These are phyloP conservation scores for Heterodera schachtii DNA, from an alignment of 1,140 invertebrate genomes.

Conservation along the genomic window DNA sequence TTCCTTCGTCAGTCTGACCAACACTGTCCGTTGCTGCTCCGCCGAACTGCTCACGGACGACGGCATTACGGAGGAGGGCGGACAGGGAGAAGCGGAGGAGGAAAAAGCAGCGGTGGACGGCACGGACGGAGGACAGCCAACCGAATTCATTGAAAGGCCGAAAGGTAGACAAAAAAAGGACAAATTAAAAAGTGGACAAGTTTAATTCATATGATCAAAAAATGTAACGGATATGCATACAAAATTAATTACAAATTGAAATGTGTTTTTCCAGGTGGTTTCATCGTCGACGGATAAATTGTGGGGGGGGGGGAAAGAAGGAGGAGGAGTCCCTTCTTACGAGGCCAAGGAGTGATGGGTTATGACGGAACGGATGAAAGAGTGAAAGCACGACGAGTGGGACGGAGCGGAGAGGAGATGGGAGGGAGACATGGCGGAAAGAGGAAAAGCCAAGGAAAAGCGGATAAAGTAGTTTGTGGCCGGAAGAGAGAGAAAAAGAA, in stretches of 20 bases:
- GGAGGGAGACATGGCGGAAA: not conserved
- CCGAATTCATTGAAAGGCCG: not conserved
- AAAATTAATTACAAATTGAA: too few relatives aligned
- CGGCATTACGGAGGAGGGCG: conserved; percentile 10
- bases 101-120: not conserved
- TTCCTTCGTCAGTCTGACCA: conserved; percentile 55
- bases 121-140: not conserved
- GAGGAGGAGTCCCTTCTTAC: too few relatives aligned
- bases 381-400: too few relatives aligned
- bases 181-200: too few relatives aligned
- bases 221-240: too few relatives aligned
- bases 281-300: not conserved
- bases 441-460: not conserved
- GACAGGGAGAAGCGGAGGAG: not conserved
- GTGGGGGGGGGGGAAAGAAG: too few relatives aligned
- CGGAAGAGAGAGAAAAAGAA: too few relatives aligned
- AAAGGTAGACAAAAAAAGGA: not conserved
- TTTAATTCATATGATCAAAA: too few relatives aligned
- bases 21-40: conserved; percentile 7
- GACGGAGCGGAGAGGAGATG: too few relatives aligned
- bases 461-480: too few relatives aligned
- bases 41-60: not conserved
- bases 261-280: too few relatives aligned
- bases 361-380: not conserved
- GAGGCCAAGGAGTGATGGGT: not conserved